These are phyloP conservation scores for Sebastes minor DNA, from an alignment of 2,797 vertebrate species.

Conservation along the genomic window DNA sequence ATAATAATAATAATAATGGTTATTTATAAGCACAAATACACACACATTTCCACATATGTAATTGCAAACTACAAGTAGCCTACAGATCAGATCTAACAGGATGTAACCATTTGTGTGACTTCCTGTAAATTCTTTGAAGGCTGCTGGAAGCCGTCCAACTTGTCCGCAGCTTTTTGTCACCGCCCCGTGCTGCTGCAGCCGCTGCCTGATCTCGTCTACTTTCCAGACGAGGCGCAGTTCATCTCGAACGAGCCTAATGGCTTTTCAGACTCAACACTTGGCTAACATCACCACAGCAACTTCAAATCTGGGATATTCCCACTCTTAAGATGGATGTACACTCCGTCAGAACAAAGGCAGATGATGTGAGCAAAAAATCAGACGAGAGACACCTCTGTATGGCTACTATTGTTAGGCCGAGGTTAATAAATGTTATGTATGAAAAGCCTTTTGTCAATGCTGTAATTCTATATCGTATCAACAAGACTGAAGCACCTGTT, in stretches of 20 bases:
- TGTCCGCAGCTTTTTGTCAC: no score
- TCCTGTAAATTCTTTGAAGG: no score
- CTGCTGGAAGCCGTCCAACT: no score
- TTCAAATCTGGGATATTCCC: not conserved
- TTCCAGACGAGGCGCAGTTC: no score
- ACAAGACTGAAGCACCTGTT: slow-evolving; percentile 85
- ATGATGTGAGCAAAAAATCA: not conserved
- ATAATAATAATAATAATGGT: no score
- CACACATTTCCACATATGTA: no score
- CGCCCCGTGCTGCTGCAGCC: no score
- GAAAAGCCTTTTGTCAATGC: slow-evolving; percentile 3
- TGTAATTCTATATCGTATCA: not conserved
- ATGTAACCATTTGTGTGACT: no score
- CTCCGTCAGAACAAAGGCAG: not conserved
- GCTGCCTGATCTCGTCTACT: no score
- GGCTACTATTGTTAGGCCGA: not conserved
- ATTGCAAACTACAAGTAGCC: no score
- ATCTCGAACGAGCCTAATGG: not conserved
- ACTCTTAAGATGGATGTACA: not conserved
- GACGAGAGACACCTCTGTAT: not conserved
- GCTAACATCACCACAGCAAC: not conserved
- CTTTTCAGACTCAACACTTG: slow-evolving; percentile 18
- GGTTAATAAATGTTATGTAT: not conserved
- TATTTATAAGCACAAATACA: no score
- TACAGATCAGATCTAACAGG: no score